These are phyloP conservation scores for Euzophera pinguis DNA, from an alignment of 2,888 invertebrate genomes.

Conservation along the genomic window DNA sequence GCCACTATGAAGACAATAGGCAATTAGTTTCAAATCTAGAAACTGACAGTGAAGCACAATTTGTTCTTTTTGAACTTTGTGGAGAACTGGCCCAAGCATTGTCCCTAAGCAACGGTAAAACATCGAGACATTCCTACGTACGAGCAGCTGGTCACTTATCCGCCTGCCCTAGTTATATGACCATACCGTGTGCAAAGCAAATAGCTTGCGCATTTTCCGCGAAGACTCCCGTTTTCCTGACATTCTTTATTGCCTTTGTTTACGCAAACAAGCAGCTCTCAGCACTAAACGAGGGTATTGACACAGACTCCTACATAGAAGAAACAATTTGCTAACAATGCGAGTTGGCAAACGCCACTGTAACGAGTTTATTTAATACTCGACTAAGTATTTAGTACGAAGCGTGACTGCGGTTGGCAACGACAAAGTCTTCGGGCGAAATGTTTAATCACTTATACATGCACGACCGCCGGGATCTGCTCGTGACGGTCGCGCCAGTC, in stretches of 20 bases:
- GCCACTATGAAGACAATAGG: no score
- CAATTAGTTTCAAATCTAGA: no score
- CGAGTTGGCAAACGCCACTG: neutral
- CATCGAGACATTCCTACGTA: neutral
- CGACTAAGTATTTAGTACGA: conserved; percentile 6
- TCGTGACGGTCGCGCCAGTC: neutral
- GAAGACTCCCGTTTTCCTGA: neutral
- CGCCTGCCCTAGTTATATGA: neutral
- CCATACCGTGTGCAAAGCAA: neutral
- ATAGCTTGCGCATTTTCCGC: neutral
- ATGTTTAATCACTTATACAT: conserved; percentile 2
- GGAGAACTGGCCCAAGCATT: no score
- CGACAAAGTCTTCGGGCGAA: neutral
- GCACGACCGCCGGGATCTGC: conserved; percentile 5
- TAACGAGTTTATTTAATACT: conserved; percentile 5
- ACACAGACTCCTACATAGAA: neutral
- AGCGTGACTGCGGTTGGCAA: conserved; percentile 6
- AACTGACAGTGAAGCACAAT: no score
- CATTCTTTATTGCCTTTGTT: conserved; percentile 3
- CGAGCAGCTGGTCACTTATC: neutral
- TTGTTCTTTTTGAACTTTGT: no score
- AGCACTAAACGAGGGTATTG: neutral
- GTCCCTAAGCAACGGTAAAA: neutral
- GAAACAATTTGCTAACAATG: conserved; percentile 6
- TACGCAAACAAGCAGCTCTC: conserved; percentile 2